These are phyloP conservation scores for Orthonevra nobilis DNA, from an alignment of 2,888 invertebrate genomes.

Conservation along the genomic window DNA sequence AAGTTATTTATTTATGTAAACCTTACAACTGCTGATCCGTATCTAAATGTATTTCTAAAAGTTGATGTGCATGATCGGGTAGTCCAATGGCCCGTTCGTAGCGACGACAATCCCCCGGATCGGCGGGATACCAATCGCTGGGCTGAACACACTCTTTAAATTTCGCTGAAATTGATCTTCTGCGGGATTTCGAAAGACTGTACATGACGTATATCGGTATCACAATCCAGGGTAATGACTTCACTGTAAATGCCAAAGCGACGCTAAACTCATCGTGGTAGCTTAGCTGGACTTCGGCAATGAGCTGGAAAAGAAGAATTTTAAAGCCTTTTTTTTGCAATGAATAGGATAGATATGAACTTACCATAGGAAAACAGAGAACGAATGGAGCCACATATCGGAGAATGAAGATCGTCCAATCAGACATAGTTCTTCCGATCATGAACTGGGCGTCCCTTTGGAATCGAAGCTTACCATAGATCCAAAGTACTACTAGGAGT, in stretches of 20 bases:
- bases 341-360: slow-evolving; percentile 9
- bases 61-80: slow-evolving; percentile 64
- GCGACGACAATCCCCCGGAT: slow-evolving; percentile 77
- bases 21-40: slow-evolving; percentile 56
- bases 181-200: slow-evolving; percentile 57
- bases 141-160: slow-evolving; percentile 77
- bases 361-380: slow-evolving; percentile 75
- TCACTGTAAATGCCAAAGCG: slow-evolving; percentile 39
- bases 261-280: slow-evolving; percentile 32
- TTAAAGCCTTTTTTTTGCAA: background rate
- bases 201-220: slow-evolving; percentile 65
- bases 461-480: slow-evolving; percentile 86
- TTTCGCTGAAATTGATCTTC: slow-evolving; percentile 73
- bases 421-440: slow-evolving; percentile 83
- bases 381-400: slow-evolving; percentile 77
- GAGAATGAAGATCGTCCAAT: slow-evolving; percentile 78
- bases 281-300: slow-evolving; percentile 48
- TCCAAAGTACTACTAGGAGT: slow-evolving; percentile 89
- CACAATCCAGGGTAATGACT: slow-evolving; percentile 67
- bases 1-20: slow-evolving; percentile 39
- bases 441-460: slow-evolving; percentile 87
- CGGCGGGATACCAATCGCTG: slow-evolving; percentile 79
- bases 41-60: slow-evolving; percentile 63
- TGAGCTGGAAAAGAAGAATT: slow-evolving; percentile 17
- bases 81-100: slow-evolving; percentile 78